Conservation (phyloP, 2,113 vertebrate species). For the Copsychus sechellarum region DNA sequence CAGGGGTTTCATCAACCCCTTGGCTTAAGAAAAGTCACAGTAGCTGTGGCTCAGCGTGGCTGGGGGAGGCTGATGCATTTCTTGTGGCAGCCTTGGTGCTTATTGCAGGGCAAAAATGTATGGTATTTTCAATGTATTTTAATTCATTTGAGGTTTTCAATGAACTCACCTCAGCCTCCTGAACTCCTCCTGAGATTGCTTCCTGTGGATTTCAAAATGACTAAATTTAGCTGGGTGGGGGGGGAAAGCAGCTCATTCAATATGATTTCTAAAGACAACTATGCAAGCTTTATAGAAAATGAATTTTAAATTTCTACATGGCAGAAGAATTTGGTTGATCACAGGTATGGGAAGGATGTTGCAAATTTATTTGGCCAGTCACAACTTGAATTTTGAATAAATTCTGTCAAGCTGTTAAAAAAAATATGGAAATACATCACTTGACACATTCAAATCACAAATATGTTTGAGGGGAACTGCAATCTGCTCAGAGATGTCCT, state of each 20-base stretch:
- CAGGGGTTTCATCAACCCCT: not conserved
- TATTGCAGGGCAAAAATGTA: not conserved
- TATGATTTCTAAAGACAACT: conserved; percentile 4
- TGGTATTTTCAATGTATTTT: conserved; percentile 11
- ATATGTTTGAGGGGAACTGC: conserved; percentile 3
- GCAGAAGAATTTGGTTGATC: not conserved
- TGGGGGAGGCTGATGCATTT: not conserved
- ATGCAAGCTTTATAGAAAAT: not conserved
- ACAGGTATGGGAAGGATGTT: not conserved
- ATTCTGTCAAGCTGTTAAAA: conserved; percentile 2
- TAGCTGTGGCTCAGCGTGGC: not conserved
- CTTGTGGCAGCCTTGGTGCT: not conserved
- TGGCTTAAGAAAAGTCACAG: not conserved
- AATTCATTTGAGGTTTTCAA: conserved; percentile 49
- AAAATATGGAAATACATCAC: not conserved
- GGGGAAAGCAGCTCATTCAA: not conserved
- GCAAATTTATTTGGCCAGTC: conserved; percentile 22
- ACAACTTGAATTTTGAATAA: conserved; percentile 31
- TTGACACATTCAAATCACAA: conserved; percentile 14
- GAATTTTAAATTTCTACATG: not conserved
- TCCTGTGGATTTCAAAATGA: conserved; percentile 45
- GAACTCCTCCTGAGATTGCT: not conserved
- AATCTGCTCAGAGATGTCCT: not conserved
- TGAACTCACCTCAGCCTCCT: conserved; percentile 16
- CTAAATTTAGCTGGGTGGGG: conserved; percentile 10